A percentile compares a stretch with the other conserved stretches of the same genome.
Conservation (phyloP, 1,140 invertebrate species). For the Plectrocnemia conspersa region DNA sequence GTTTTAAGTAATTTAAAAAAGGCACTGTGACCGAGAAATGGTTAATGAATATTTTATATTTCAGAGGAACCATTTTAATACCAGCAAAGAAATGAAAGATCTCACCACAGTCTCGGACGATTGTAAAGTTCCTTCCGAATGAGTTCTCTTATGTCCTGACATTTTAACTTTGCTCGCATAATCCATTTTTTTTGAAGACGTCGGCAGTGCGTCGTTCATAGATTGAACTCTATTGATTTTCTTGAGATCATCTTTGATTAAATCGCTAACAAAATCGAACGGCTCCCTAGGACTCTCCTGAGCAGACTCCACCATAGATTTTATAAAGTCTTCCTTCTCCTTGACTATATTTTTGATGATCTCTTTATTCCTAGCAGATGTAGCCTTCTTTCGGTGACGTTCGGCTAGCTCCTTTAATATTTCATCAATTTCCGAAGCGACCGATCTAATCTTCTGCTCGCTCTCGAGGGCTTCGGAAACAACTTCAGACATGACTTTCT, state of each 20-base stretch:
- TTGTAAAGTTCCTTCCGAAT: slow-evolving; percentile 22
- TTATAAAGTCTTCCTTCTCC: slow-evolving; percentile 19
- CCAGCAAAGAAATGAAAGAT: no score
- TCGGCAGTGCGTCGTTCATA: not conserved
- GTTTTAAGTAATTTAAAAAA: no score
- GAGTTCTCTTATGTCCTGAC: slow-evolving; percentile 25
- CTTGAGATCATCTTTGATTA: slow-evolving; percentile 27
- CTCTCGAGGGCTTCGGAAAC: slow-evolving; percentile 44
- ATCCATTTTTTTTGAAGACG: not conserved
- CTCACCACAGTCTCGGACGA: slow-evolving; percentile 2
- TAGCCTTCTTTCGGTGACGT: slow-evolving; percentile 34
- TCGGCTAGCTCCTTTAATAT: slow-evolving; percentile 46
- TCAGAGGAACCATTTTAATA: no score
- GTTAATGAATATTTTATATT: no score
- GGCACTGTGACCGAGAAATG: no score
- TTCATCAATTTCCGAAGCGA: slow-evolving; percentile 47
- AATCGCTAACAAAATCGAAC: slow-evolving; percentile 30
- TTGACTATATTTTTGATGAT: not conserved
- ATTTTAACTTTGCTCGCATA: slow-evolving; percentile 12
- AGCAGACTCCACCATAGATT: slow-evolving; percentile 22
- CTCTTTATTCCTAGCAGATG: not conserved
- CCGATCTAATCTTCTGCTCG: slow-evolving; percentile 43
- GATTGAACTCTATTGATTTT: not conserved
- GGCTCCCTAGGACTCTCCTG: slow-evolving; percentile 12
- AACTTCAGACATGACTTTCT: slow-evolving; percentile 43